Percentiles rank a stretch among this genome's conserved stretches.
Evolutionary conservation across 2,888 invertebrate species (phyloP).

Genomic region (Cephonodes hylas): DNA sequence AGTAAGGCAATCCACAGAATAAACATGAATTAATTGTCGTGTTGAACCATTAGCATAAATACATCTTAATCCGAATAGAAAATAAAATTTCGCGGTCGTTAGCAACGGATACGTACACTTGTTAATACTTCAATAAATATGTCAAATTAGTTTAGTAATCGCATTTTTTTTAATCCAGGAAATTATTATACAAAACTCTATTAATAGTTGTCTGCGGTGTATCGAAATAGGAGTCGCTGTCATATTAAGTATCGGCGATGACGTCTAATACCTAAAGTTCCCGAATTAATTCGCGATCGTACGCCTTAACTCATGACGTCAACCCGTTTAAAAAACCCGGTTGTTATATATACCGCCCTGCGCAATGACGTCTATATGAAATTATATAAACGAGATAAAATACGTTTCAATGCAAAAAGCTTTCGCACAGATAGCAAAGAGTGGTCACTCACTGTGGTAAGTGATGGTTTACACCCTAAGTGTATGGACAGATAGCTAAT

Average conservation of each 20-base stretch:
- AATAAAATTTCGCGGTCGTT: neutral
- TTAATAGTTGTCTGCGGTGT: neutral
- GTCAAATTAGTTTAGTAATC: no score
- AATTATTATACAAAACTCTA: neutral
- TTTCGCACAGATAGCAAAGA: conserved; percentile 10
- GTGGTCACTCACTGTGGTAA: conserved; percentile 8
- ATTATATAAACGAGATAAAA: neutral
- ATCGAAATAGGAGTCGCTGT: neutral
- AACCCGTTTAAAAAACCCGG: neutral
- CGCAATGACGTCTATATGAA: neutral
- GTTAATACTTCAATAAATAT: no score
- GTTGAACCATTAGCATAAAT: neutral
- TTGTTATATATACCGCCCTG: neutral
- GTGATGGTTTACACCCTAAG: neutral
- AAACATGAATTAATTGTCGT: neutral
- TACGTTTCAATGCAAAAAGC: conserved; percentile 14
- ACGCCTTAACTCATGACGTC: conserved; percentile 7
- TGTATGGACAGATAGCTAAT: neutral
- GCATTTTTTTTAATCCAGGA: neutral
- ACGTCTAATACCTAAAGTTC: neutral
- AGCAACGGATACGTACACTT: neutral
- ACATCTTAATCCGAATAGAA: neutral
- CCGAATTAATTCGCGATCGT: neutral
- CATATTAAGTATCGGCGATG: neutral
- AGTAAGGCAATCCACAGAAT: neutral